Evolutionary conservation across 2,113 vertebrate genomes (phyloP).

Genomic region (Circaetus gallicus): DNA sequence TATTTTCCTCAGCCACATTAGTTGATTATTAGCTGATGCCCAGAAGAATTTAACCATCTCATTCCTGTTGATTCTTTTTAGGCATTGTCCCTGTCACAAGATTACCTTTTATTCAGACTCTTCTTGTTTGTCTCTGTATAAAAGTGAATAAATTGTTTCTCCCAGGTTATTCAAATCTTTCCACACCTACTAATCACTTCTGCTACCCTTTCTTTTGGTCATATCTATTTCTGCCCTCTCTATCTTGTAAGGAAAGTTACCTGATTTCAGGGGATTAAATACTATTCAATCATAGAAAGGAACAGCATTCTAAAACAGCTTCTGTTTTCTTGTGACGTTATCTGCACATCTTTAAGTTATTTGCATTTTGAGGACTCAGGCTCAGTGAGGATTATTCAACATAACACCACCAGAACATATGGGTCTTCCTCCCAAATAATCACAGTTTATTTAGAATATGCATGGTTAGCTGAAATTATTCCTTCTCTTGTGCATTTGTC

Average conservation of each 20-base stretch:
- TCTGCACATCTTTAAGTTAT: background rate
- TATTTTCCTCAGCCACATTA: background rate
- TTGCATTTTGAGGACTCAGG: background rate
- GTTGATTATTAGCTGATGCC: background rate
- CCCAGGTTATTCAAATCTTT: background rate
- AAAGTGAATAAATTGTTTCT: background rate
- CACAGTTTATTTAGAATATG: background rate
- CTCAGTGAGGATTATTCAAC: background rate
- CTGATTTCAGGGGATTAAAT: background rate
- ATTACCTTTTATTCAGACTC: background rate
- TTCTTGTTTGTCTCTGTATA: background rate
- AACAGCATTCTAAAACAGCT: background rate
- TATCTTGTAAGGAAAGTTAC: background rate
- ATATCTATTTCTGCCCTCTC: background rate
- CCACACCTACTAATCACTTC: background rate
- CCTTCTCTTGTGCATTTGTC: background rate
- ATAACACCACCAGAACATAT: background rate
- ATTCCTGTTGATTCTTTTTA: background rate
- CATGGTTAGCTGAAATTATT: background rate
- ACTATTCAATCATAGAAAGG: background rate
- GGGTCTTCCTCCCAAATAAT: background rate
- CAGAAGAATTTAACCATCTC: background rate
- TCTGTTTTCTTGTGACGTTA: background rate
- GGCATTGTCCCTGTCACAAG: background rate
- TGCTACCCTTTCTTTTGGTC: background rate